Conservation (phyloP, 2,888 invertebrate genomes). For the Tachina grossa region DNA sequence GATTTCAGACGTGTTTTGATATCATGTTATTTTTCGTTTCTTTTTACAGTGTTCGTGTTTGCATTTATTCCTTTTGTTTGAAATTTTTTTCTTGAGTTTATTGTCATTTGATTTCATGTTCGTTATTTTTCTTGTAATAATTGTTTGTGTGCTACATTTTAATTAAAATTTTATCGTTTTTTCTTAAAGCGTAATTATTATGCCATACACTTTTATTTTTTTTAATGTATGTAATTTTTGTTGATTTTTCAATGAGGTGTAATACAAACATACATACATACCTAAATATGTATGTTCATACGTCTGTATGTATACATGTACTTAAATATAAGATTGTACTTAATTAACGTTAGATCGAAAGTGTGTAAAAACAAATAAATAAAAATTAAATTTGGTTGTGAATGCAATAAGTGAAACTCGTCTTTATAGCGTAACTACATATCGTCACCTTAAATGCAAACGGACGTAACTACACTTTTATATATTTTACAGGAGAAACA, state of each 20-base stretch:
- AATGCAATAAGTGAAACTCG: neutral
- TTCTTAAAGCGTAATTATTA: conserved; percentile 22
- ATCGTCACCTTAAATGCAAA: too few relatives aligned
- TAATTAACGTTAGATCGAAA: conserved; percentile 10
- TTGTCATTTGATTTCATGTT: conserved; percentile 18
- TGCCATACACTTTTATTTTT: conserved; percentile 32
- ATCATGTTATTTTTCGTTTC: neutral
- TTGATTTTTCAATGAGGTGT: conserved; percentile 8
- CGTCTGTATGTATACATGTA: neutral
- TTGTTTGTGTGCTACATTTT: conserved; percentile 62
- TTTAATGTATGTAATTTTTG: conserved; percentile 29
- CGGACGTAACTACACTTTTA: too few relatives aligned
- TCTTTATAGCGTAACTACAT: too few relatives aligned
- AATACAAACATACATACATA: neutral
- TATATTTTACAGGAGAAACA: too few relatives aligned
- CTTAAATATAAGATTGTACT: too few relatives aligned
- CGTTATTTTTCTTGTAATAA: conserved; percentile 20
- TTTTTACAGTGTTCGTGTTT: conserved; percentile 9
- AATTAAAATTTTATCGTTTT: conserved; percentile 63
- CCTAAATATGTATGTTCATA: neutral
- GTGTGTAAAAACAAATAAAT: conserved; percentile 10
- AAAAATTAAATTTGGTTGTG: conserved; percentile 10
- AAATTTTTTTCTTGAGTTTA: neutral
- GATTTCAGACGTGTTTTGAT: conserved; percentile 26
- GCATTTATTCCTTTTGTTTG: conserved; percentile 13